Evolutionary conservation across 2,888 invertebrate genomes (phyloP).

Genomic region (Dasypolia templi): DNA sequence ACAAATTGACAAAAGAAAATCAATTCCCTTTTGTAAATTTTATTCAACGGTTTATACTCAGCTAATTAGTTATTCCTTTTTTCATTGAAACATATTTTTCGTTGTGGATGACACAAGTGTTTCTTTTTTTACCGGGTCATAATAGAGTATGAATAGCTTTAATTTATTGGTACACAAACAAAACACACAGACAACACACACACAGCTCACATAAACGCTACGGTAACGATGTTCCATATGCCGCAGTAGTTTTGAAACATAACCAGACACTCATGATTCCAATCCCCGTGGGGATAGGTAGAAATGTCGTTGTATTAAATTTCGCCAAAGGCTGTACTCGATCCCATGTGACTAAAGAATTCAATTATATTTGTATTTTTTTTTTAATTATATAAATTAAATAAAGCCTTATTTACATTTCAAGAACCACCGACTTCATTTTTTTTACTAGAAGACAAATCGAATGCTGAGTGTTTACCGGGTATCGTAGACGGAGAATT

Average conservation of each 20-base stretch:
- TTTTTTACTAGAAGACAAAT: too few relatives aligned
- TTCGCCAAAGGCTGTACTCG: constrained; percentile 26
- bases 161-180: not conserved
- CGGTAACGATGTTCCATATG: not conserved
- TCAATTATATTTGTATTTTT: not conserved
- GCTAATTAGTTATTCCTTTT: too few relatives aligned
- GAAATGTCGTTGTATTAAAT: constrained; percentile 15
- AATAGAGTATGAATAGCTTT: constrained; percentile 2
- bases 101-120: too few relatives aligned
- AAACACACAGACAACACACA: not conserved
- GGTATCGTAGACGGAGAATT: not conserved
- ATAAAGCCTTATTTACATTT: not conserved
- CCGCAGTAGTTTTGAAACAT: constrained; percentile 3
- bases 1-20: not conserved
- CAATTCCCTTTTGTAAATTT: not conserved
- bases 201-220: not conserved
- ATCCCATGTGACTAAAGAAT: not conserved
- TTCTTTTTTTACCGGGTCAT: too few relatives aligned
- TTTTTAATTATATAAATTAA: not conserved
- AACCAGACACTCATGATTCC: constrained; percentile 2
- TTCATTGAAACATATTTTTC: too few relatives aligned
- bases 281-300: not conserved
- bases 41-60: too few relatives aligned
- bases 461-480: not conserved
- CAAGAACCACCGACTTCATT: not conserved